Percentiles rank a stretch among this genome's conserved stretches.
Conservation (phyloP, 2,888 invertebrate species). For the Philonicus albiceps region DNA sequence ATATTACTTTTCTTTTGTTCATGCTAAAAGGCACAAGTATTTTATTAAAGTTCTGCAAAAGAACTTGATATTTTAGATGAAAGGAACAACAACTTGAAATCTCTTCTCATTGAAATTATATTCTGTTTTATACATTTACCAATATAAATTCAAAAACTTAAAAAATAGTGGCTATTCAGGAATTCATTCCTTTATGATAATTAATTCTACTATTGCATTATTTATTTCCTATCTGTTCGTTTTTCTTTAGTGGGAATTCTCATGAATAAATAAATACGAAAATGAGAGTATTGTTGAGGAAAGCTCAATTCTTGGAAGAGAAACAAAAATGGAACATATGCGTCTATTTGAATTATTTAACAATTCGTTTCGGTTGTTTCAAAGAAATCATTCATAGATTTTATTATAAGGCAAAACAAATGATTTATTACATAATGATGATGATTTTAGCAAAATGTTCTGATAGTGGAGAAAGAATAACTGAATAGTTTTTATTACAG, state of each 20-base stretch:
- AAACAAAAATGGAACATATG: background rate
- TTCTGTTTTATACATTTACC: background rate
- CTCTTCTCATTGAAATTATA: background rate
- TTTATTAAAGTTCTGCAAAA: background rate
- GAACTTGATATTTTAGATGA: background rate
- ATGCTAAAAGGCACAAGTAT: background rate
- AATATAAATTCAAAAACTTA: background rate
- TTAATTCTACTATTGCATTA: background rate
- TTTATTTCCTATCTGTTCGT: background rate
- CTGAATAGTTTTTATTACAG: background rate
- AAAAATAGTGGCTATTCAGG: background rate
- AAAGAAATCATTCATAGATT: background rate
- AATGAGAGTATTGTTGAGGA: background rate
- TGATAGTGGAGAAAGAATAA: background rate
- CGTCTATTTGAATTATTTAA: background rate
- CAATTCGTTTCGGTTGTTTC: background rate
- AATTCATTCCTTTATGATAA: background rate
- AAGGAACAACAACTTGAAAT: background rate
- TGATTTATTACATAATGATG: background rate
- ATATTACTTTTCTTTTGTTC: background rate
- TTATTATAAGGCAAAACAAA: background rate
- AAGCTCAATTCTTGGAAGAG: background rate
- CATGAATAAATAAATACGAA: background rate
- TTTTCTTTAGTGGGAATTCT: background rate
- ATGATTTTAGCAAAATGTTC: background rate